phyloP scores from a whole-genome alignment of 2,113 vertebrate species.

The Nestor notabilis region DNA sequence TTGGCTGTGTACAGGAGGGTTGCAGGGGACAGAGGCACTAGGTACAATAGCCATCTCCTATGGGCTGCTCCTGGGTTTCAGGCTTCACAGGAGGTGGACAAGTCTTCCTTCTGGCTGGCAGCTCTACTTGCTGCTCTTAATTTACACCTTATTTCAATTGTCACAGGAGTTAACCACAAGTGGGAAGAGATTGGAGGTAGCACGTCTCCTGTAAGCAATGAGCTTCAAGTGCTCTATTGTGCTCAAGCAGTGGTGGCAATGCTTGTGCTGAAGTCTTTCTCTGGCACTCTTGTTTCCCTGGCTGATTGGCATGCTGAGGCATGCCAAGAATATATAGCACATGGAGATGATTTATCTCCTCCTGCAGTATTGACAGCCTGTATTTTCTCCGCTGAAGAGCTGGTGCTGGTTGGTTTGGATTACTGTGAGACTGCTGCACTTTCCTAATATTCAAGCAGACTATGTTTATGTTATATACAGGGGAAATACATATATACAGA shows the following conservation, averaged over 20 bases:
- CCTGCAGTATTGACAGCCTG: neutral
- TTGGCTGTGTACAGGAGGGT: neutral
- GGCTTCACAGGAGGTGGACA: neutral
- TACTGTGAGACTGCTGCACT: neutral
- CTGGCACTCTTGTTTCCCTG: neutral
- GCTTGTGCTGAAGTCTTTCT: neutral
- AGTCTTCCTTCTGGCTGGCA: neutral
- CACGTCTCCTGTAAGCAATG: neutral
- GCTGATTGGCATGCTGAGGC: neutral
- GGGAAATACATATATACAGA: neutral
- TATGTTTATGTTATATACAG: neutral
- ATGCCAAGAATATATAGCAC: neutral
- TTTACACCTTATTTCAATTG: neutral
- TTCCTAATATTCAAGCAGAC: neutral
- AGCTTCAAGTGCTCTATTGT: neutral
- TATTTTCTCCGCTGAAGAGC: neutral
- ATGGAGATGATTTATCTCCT: neutral
- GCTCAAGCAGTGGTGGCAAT: neutral
- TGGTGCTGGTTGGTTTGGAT: neutral
- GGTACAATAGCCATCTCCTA: neutral
- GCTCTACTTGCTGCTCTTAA: neutral
- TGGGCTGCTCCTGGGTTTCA: neutral
- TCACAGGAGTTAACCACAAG: neutral
- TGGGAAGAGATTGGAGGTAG: neutral
- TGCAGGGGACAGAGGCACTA: fast-evolving